phyloP scores from a whole-genome alignment of 2,113 vertebrate species.

The Ochotona princeps region DNA sequence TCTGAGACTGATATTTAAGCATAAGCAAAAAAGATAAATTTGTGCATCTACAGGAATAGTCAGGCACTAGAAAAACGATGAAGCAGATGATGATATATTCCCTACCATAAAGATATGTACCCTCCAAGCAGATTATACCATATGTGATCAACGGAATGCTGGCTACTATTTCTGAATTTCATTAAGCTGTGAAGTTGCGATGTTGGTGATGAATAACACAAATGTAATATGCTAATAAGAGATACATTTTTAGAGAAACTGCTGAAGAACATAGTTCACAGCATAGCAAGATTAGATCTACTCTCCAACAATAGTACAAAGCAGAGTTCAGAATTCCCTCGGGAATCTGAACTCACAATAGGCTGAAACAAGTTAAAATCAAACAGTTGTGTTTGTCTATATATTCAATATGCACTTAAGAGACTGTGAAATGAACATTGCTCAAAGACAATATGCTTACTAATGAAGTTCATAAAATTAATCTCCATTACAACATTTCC shows the following conservation, averaged over 20 bases:
- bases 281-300: not conserved
- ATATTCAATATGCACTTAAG: not conserved
- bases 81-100: not conserved
- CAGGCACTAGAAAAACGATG: not conserved
- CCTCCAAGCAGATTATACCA: not conserved
- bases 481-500: not conserved
- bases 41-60: not conserved
- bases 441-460: not conserved
- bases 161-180: not conserved
- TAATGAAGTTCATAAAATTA: not conserved
- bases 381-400: not conserved
- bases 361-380: slow-evolving; percentile 11
- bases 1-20: not conserved
- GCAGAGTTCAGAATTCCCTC: not conserved
- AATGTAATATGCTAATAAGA: not conserved
- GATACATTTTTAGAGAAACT: not conserved
- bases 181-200: not conserved
- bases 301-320: not conserved
- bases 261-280: not conserved
- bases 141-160: not conserved
- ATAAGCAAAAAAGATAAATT: not conserved
- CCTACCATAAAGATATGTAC: not conserved
- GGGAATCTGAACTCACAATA: not conserved
- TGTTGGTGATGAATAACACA: not conserved
- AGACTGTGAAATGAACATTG: not conserved